phyloP scores from a whole-genome alignment of 2,888 invertebrate genomes.

The Protodeltote pygarga region DNA sequence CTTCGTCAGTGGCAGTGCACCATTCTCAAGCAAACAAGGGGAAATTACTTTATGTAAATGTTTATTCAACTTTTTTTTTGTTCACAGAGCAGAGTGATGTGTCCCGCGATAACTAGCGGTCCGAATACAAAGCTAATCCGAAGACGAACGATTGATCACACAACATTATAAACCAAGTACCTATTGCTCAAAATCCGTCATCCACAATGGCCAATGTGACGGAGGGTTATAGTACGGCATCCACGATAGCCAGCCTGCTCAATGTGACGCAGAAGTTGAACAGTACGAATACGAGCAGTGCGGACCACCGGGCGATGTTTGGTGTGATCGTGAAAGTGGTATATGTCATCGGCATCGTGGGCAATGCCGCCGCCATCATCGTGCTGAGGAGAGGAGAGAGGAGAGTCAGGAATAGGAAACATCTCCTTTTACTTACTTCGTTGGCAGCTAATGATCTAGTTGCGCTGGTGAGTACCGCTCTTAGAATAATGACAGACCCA shows the following conservation, averaged over 20 bases:
- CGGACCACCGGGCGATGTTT: conserved; percentile 40
- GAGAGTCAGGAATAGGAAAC: conserved; percentile 92
- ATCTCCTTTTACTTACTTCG: conserved; percentile 92
- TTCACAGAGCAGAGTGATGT: conserved; percentile 25
- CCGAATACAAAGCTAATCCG: conserved; percentile 11
- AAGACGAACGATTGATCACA: conserved; percentile 22
- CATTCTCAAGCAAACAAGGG: neutral
- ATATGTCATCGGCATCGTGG: conserved; percentile 90
- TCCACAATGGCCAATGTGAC: neutral
- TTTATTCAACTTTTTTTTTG: neutral
- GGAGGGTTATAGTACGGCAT: neutral
- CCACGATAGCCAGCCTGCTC: neutral
- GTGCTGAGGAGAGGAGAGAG: conserved; percentile 91
- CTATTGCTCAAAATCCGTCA: neutral
- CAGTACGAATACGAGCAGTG: conserved; percentile 21
- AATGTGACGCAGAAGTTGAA: conserved; percentile 15
- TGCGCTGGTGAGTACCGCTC: conserved; percentile 80
- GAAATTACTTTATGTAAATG: no score
- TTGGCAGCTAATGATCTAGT: conserved; percentile 93
- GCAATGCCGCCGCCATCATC: conserved; percentile 92
- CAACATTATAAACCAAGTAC: no score
- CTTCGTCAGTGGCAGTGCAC: neutral
- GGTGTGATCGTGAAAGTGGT: conserved; percentile 81
- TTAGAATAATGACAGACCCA: no score
- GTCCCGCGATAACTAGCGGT: conserved; percentile 3